A percentile compares a stretch with the other conserved stretches of the same genome.
phyloP scores from a whole-genome alignment of 2,888 invertebrate species.

The Leucoma salicis region DNA sequence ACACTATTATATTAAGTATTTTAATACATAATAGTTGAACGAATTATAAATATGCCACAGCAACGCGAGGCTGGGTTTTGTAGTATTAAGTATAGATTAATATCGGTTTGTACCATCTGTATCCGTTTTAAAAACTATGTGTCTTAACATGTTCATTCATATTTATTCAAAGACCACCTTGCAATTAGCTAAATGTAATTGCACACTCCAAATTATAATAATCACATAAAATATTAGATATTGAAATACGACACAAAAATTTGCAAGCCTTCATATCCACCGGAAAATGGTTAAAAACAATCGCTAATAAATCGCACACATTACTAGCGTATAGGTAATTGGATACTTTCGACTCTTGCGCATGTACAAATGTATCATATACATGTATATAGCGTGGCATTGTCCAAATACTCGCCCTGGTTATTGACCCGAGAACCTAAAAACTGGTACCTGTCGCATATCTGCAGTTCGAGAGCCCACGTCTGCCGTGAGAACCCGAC shows the following conservation, averaged over 20 bases:
- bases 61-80: too few species aligned
- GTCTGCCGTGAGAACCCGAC: constrained; percentile 24
- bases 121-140: too few species aligned
- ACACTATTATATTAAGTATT: too few species aligned
- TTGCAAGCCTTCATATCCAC: constrained; percentile 22
- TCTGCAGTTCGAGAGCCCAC: constrained; percentile 36
- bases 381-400: constrained; percentile 29
- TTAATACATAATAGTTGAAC: too few species aligned
- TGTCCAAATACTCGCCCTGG: constrained; percentile 68
- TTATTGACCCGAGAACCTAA: constrained; percentile 63
- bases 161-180: too few species aligned
- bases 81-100: too few species aligned
- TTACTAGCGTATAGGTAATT: constrained; percentile 31
- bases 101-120: too few species aligned
- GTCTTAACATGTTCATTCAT: too few species aligned
- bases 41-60: too few species aligned
- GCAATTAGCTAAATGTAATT: too few species aligned
- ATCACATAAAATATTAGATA: too few species aligned
- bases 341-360: constrained; percentile 15
- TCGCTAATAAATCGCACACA: constrained; percentile 36
- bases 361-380: not conserved
- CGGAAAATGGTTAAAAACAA: constrained; percentile 35
- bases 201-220: too few species aligned
- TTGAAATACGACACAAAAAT: constrained; percentile 29
- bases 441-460: constrained; percentile 52